Conservation (phyloP, 2,888 invertebrate genomes). For the Watsonalla cultraria region DNA sequence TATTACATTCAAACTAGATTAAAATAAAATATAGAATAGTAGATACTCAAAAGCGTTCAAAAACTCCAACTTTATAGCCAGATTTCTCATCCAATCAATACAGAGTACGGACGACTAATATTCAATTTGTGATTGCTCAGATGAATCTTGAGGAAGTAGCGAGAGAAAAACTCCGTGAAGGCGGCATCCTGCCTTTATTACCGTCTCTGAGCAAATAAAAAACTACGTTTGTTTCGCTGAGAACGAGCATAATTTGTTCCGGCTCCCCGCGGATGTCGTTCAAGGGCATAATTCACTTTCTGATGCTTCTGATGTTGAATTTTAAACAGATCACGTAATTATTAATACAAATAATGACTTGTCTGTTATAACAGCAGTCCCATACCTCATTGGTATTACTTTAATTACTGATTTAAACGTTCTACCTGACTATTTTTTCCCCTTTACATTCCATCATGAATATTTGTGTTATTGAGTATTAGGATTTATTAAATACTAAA, state of each 20-base stretch:
- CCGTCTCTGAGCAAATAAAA: slow-evolving; percentile 55
- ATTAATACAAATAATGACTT: neutral
- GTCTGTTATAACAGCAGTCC: no score
- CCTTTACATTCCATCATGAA: neutral
- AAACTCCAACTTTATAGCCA: neutral
- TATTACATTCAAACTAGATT: no score
- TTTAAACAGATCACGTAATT: slow-evolving; percentile 12
- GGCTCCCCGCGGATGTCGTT: slow-evolving; percentile 71
- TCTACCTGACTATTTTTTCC: neutral
- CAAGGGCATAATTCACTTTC: slow-evolving; percentile 69
- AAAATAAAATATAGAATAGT: no score
- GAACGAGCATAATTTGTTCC: slow-evolving; percentile 62
- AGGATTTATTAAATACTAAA: neutral
- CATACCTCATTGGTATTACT: no score
- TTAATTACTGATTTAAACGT: neutral
- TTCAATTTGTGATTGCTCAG: slow-evolving; percentile 1
- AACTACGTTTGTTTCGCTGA: slow-evolving; percentile 42
- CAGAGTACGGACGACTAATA: neutral
- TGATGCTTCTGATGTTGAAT: slow-evolving; percentile 40
- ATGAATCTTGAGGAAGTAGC: slow-evolving; percentile 44
- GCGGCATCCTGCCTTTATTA: slow-evolving; percentile 69
- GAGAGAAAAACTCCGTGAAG: slow-evolving; percentile 67
- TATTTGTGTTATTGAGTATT: neutral
- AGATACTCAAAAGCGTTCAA: neutral
- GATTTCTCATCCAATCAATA: neutral